Percentiles rank a stretch among this genome's conserved stretches.
Conservation (phyloP, 2,113 vertebrate genomes). For the Cebidichthys violaceus region DNA sequence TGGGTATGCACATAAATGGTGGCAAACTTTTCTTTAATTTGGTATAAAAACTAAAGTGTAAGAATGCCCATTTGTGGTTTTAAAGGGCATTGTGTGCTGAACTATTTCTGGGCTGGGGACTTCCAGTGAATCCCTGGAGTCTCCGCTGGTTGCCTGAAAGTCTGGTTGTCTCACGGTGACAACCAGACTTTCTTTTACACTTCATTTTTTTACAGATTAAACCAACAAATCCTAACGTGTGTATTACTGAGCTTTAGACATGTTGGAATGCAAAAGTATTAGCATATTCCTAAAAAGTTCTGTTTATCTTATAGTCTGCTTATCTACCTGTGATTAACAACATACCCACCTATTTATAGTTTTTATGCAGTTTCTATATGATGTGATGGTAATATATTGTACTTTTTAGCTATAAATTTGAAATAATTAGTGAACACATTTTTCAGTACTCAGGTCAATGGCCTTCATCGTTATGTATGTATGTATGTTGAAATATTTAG, state of each 20-base stretch:
- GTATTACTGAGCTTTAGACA: not conserved
- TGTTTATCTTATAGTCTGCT: not conserved
- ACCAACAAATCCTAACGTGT: not conserved
- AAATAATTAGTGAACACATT: constrained; percentile 16
- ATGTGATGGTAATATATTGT: not conserved
- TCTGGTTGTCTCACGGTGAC: not conserved
- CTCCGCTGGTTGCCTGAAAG: not conserved
- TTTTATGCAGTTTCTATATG: not conserved
- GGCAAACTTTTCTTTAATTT: not conserved
- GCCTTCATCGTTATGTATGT: not conserved
- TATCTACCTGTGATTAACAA: not conserved
- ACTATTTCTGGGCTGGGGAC: not conserved
- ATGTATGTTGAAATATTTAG: constrained; percentile 27
- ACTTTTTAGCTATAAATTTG: not conserved
- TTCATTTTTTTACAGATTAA: not conserved
- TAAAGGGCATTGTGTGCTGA: not conserved
- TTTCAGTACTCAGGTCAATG: constrained; percentile 3
- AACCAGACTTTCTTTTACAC: not conserved
- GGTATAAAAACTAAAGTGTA: not conserved
- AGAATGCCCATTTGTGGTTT: not conserved
- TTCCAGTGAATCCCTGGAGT: not conserved
- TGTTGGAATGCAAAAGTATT: not conserved
- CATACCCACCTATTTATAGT: not conserved
- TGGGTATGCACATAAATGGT: no score
- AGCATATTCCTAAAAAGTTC: not conserved